These are phyloP conservation scores for Eubucco bourcierii DNA, from an alignment of 2,113 vertebrate genomes.

Conservation along the genomic window DNA sequence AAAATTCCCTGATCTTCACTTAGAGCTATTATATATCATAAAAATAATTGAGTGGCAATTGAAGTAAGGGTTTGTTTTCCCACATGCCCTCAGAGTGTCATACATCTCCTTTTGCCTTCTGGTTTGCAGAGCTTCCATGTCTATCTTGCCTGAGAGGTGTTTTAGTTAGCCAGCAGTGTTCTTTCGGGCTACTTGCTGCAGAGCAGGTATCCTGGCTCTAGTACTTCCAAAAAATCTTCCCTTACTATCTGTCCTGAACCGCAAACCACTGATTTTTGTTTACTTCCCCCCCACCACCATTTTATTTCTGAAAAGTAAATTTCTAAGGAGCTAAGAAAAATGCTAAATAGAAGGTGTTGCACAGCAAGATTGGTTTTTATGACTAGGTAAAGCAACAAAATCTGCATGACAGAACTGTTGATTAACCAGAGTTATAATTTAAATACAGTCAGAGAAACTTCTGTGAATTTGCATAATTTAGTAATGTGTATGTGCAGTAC, in stretches of 20 bases:
- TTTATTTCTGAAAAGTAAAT: neutral
- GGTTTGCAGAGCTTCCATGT: neutral
- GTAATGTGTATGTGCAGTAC: neutral
- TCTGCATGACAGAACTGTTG: neutral
- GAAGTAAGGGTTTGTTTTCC: neutral
- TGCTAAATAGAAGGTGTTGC: neutral
- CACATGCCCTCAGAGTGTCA: neutral
- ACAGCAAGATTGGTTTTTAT: neutral
- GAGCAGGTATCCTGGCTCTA: neutral
- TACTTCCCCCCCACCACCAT: neutral
- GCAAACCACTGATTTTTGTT: neutral
- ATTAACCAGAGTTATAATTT: neutral
- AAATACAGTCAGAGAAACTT: neutral
- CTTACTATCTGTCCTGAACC: neutral
- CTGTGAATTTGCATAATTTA: neutral
- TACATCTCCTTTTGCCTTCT: neutral
- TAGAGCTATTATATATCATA: neutral
- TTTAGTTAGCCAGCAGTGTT: neutral
- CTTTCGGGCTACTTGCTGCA: neutral
- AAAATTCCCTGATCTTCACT: neutral
- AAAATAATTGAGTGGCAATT: neutral
- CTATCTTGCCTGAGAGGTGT: neutral
- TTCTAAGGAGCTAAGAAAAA: neutral
- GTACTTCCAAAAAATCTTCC: neutral
- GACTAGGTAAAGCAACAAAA: neutral